Conservation (phyloP, 2,888 invertebrate species). For the Rhopalosiphum nymphaeae region DNA sequence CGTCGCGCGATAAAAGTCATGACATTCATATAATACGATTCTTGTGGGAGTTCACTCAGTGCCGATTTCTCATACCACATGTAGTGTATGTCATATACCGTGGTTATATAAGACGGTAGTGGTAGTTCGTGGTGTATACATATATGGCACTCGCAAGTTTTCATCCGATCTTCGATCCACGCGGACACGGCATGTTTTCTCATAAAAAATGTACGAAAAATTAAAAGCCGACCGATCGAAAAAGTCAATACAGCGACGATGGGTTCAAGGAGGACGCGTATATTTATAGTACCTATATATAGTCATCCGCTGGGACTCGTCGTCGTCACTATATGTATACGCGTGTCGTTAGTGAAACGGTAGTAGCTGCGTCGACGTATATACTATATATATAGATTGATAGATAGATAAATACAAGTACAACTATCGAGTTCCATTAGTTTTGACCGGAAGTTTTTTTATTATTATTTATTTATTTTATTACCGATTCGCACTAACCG, state of each 20-base stretch:
- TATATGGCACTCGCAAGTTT: neutral
- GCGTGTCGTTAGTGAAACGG: neutral
- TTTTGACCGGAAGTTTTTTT: constrained; percentile 10
- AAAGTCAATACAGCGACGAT: constrained; percentile 23
- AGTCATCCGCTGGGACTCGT: neutral
- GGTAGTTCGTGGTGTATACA: neutral
- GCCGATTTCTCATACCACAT: neutral
- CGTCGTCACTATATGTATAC: neutral
- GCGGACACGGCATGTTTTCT: neutral
- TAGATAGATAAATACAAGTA: neutral
- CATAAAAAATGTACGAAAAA: neutral
- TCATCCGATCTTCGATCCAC: neutral
- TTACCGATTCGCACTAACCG: neutral
- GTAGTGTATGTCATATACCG: neutral
- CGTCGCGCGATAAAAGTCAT: constrained; percentile 40
- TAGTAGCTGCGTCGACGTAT: neutral
- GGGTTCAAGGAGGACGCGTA: neutral
- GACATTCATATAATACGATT: constrained; percentile 12
- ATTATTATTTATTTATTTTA: constrained; percentile 19
- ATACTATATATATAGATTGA: neutral
- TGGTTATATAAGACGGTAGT: neutral
- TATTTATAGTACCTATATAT: neutral
- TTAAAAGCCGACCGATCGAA: constrained; percentile 37
- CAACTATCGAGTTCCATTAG: neutral
- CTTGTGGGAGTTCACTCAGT: neutral